Conservation (phyloP, 2,888 invertebrate species). For the Drosophila picticornis region DNA sequence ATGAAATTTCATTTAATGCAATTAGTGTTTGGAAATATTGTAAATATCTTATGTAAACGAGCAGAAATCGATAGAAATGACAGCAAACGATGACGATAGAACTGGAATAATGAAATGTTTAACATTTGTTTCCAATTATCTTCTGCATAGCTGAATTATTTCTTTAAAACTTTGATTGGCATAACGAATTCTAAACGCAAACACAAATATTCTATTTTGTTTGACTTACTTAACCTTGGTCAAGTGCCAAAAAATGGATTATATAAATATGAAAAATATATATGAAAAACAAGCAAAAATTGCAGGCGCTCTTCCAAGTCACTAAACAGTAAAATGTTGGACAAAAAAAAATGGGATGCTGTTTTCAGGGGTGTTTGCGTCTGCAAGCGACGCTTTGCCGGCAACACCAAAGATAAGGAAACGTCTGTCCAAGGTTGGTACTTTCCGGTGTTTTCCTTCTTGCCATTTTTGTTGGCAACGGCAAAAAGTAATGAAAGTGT, state of each 20-base stretch:
- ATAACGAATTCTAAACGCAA: neutral
- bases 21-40: neutral
- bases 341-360: neutral
- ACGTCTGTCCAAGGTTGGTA: constrained; percentile 31
- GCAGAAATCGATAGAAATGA: neutral
- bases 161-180: constrained; percentile 4
- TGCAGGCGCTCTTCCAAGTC: constrained; percentile 54
- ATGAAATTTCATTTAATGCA: neutral
- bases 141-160: neutral
- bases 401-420: constrained; percentile 39
- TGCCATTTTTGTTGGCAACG: neutral
- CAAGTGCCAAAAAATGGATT: constrained; percentile 62
- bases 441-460: constrained; percentile 7
- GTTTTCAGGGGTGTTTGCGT: neutral
- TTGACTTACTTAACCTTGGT: constrained; percentile 60
- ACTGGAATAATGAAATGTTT: neutral
- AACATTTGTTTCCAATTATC: neutral
- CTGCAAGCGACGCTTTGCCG: constrained; percentile 35
- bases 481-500: constrained; percentile 50
- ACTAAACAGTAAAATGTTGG: constrained; percentile 39
- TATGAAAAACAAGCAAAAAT: constrained; percentile 5
- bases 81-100: neutral
- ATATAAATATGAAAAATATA: too few species aligned
- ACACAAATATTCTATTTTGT: neutral
- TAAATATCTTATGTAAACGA: neutral